Evolutionary conservation across 1,140 invertebrate species (phyloP).

Genomic region (Pinna nobilis): DNA sequence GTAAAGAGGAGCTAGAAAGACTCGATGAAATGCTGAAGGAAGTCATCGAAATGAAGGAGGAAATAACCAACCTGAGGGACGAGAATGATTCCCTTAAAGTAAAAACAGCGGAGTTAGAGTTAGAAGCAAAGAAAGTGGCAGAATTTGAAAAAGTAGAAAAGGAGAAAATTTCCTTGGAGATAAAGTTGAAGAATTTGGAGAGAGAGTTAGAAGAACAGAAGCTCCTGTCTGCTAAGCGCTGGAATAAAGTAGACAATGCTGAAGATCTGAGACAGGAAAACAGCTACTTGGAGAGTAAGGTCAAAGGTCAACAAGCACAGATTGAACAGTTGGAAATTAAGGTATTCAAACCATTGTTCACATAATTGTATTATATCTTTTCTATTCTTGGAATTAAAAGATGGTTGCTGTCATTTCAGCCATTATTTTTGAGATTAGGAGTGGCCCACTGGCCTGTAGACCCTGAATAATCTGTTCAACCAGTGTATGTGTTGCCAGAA

Average conservation of each 20-base stretch:
- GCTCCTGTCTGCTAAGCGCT: slow-evolving; percentile 37
- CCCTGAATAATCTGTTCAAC: too few relatives aligned
- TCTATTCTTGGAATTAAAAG: not conserved
- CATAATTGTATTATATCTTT: not conserved
- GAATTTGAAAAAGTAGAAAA: slow-evolving; percentile 45
- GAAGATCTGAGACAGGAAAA: slow-evolving; percentile 66
- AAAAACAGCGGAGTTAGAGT: slow-evolving; percentile 62
- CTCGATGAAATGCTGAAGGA: slow-evolving; percentile 46
- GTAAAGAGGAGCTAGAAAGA: slow-evolving; percentile 33
- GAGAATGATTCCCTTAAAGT: slow-evolving; percentile 76
- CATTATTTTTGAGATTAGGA: not conserved
- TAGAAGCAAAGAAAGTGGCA: slow-evolving; percentile 45
- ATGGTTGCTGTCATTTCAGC: not conserved
- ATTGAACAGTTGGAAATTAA: slow-evolving; percentile 74
- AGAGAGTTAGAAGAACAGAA: slow-evolving; percentile 50
- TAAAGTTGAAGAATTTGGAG: slow-evolving; percentile 49
- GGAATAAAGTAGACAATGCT: slow-evolving; percentile 53
- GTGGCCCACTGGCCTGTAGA: too few relatives aligned
- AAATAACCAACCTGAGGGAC: slow-evolving; percentile 36
- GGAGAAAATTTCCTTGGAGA: slow-evolving; percentile 46
- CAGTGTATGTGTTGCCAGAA: too few relatives aligned
- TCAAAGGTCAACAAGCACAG: slow-evolving; percentile 69
- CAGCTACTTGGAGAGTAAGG: slow-evolving; percentile 65
- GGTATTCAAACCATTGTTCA: too few relatives aligned
- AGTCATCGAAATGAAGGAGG: slow-evolving; percentile 37